phyloP scores from a whole-genome alignment of 2,888 invertebrate species.

The Cristatella mucedo region DNA sequence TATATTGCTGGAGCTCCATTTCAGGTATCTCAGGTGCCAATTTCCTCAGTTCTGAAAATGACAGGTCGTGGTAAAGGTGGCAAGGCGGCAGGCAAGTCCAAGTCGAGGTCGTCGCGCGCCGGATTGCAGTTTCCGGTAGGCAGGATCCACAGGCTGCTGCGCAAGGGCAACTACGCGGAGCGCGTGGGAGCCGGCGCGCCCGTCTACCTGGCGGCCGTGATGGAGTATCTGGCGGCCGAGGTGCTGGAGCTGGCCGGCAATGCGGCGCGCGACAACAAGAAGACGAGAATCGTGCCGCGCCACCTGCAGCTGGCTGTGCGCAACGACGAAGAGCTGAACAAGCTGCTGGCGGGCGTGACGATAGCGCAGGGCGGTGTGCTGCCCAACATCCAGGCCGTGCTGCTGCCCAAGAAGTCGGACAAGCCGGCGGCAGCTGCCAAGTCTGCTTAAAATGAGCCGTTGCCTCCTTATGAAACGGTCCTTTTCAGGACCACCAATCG shows the following conservation, averaged over 20 bases:
- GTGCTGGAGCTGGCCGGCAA: conserved; percentile 39
- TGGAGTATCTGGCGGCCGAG: conserved; percentile 48
- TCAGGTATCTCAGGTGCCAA: no score
- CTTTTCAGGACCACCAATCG: background rate
- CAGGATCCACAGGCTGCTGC: conserved; percentile 35
- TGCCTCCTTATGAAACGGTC: conserved; percentile 8
- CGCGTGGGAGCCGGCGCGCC: conserved; percentile 39
- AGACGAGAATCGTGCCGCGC: conserved; percentile 54
- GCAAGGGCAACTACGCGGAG: conserved; percentile 39
- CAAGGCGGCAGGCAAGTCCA: conserved; percentile 35
- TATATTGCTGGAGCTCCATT: no score
- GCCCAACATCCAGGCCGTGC: conserved; percentile 58
- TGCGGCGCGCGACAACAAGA: conserved; percentile 45
- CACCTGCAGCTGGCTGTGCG: conserved; percentile 60
- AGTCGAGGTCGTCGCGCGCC: conserved; percentile 34
- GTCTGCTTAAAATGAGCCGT: background rate
- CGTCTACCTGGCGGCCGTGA: conserved; percentile 38
- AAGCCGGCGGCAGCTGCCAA: conserved; percentile 12
- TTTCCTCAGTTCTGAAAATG: no score
- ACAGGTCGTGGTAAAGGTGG: conserved; percentile 40
- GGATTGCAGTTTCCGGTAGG: conserved; percentile 40
- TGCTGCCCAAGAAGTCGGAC: conserved; percentile 54
- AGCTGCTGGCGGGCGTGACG: conserved; percentile 56
- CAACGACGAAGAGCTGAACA: conserved; percentile 64
- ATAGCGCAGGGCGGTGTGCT: conserved; percentile 69